Evolutionary conservation across 53 echinoderm and acorn worm genomes (phyloP), one percentile per base, ranked within the genome.

Genomic region (Paelopatides confundens): DNA sequence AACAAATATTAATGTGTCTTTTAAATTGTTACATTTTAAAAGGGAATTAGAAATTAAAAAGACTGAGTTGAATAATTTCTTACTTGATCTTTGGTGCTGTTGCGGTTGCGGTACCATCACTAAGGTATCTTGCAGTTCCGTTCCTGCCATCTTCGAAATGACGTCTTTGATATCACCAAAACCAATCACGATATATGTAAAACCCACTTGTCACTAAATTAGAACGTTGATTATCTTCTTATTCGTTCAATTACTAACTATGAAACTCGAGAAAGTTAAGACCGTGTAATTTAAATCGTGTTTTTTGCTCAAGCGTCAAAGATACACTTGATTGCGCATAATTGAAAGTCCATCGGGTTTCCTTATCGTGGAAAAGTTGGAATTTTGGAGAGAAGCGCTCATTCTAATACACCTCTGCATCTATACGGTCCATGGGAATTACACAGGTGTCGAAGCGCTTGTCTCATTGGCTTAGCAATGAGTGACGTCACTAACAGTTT

Each of bases 271-370:
- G 74, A 74, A 74, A 74, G 74, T 74, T 74, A 74, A 74, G 24
- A 74, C 29, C 74, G 74, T 74, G 74, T 74, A 74, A 74, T 74
- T 74, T 74, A 74, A 74, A 74, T 74, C 74, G 26, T 40, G 39
- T 74, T 46, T 13, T 28, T 74, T 46, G 28, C 74, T 23, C 74
- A 15, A 46, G 39, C 74, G 74, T 40, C 74, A 74, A 38, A 74
- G 74, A 74, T 14, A 74, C 74, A 74, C 74, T 74, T 46, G 39
- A 46, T 40, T 74, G 74, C 74, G 74, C 46, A 27, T 74, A 74
- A 74, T 74, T 74, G 74, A 74, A 74, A 74, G 33, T 74, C 74
- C 43, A 74, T 46, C 27, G 46, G 38, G 13, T 40, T 39, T 23
- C 43, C 39, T 21, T 46, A 18, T 21, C 58, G 58, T 21, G 58